Evolutionary conservation across 2,888 invertebrate genomes (phyloP), one percentile per base, ranked within the genome.

Genomic region (Cordylochernes scorpioides): DNA sequence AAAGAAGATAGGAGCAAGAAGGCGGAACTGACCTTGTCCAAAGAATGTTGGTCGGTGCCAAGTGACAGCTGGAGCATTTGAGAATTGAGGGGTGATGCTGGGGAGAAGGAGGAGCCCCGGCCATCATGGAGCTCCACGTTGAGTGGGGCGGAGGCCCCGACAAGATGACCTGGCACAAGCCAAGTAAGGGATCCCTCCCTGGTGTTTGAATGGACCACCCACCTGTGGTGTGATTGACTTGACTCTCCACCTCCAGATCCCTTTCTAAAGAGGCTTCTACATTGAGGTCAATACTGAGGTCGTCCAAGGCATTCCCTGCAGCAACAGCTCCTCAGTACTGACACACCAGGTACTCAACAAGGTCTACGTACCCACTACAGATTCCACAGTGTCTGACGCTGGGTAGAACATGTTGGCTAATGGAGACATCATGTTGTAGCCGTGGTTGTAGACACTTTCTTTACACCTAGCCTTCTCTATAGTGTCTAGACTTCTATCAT

Each of bases 271-370:
- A 65, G 42, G 69, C 67, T 41, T 68, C 66, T 44, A 75, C 60
- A 55, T 67, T 68, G 46, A 75, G 59, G 47, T 78, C 77, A 49
- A 78, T 59, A 49, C 68, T 69, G 46, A 78, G 56, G 51, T 86
- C 86, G 51, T 84, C 84, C 50, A 84, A 63, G 41, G 80, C 73
- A 54, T 70, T 72, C 40, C 68, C 68, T 67, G 27, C 38, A 39
- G 39, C 45, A 22, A 31, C 33, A 29, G 29, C 22, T 22, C 31
- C 28, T 18, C 29, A n/a, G n/a, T n/a, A 10, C 21, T n/a, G 14
- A 22, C 12, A 22, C 14, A 13, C 14, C 12, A 22, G n/a, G n/a
- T 5, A 22, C 6, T 22, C 14, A 22, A 13, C n/a, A 32, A 17
- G 9, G 24, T 5, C 17, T 18, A 52, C 63, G 58, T 46, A 68